phyloP scores from a whole-genome alignment of 2,113 vertebrate genomes.

The Poicephalus gulielmi region DNA sequence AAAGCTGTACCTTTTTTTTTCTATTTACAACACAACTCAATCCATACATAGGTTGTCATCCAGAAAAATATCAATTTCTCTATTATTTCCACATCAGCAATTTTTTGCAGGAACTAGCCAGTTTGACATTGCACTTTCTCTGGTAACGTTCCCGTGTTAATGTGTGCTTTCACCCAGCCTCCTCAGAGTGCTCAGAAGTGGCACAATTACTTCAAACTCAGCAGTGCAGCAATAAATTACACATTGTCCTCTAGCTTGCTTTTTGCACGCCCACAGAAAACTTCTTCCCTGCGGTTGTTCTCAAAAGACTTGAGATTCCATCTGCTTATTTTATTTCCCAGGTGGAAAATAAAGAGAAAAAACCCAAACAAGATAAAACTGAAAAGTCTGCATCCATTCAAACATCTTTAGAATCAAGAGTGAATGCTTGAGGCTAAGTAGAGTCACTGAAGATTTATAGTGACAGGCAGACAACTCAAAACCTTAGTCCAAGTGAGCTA shows the following conservation, averaged over 20 bases:
- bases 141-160: not conserved
- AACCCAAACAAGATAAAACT: not conserved
- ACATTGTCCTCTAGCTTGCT: constrained; percentile 33
- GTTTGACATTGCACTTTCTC: not conserved
- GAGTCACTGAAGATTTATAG: not conserved
- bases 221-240: constrained; percentile 34
- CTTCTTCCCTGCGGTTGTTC: not conserved
- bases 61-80: not conserved
- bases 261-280: constrained; percentile 21
- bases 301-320: constrained; percentile 19
- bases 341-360: not conserved
- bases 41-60: not conserved
- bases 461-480: not conserved
- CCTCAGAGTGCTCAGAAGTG: not conserved
- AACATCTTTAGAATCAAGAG: constrained; percentile 4
- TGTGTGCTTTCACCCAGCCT: not conserved
- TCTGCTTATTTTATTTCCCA: constrained; percentile 47
- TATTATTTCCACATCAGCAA: not conserved
- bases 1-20: not conserved
- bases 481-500: not conserved
- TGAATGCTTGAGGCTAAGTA: not conserved
- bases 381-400: not conserved
- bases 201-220: constrained; percentile 33
- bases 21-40: not conserved
- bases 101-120: constrained; percentile 14